A percentile compares a stretch with the other conserved stretches of the same genome.
Conservation (phyloP, 2,797 vertebrate species). For the Pogonophryne albipinna region DNA sequence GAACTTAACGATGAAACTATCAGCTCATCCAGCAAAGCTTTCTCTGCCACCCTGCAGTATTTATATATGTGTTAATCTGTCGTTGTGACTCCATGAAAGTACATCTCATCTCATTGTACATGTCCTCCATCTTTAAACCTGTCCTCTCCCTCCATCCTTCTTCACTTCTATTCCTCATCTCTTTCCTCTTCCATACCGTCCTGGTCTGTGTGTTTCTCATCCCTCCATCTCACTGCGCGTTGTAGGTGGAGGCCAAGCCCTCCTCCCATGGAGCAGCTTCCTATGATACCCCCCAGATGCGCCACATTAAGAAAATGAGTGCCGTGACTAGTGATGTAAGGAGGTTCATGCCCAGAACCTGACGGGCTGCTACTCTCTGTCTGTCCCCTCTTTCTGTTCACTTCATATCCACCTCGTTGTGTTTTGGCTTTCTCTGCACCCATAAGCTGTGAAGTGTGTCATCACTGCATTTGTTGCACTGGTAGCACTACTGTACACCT, state of each 20-base stretch:
- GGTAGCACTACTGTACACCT: neutral
- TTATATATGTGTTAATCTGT: slow-evolving; percentile 58
- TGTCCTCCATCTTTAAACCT: slow-evolving; percentile 29
- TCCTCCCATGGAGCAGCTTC: slow-evolving; percentile 92
- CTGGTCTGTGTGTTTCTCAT: slow-evolving; percentile 81
- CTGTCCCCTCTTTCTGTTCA: slow-evolving; percentile 50
- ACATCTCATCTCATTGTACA: slow-evolving; percentile 63
- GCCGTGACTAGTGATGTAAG: slow-evolving; percentile 95
- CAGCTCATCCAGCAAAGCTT: slow-evolving; percentile 57
- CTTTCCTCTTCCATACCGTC: slow-evolving; percentile 49
- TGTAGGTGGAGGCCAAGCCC: slow-evolving; percentile 89
- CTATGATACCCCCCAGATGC: slow-evolving; percentile 93
- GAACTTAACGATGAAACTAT: too few species aligned
- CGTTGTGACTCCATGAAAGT: slow-evolving; percentile 56
- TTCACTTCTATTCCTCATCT: slow-evolving; percentile 17
- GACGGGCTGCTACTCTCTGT: slow-evolving; percentile 66
- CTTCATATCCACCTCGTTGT: too few species aligned
- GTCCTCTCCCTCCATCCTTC: slow-evolving; percentile 43
- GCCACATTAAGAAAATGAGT: slow-evolving; percentile 98
- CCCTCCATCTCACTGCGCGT: slow-evolving; percentile 87
- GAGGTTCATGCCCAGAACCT: slow-evolving; percentile 70
- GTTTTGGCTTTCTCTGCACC: slow-evolving; percentile 21
- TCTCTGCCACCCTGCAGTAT: slow-evolving; percentile 65
- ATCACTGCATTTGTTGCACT: slow-evolving; percentile 31
- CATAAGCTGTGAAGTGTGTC: slow-evolving; percentile 43